These are phyloP conservation scores for Leptodactylus fallax DNA, from an alignment of 2,797 vertebrate species.

Conservation along the genomic window DNA sequence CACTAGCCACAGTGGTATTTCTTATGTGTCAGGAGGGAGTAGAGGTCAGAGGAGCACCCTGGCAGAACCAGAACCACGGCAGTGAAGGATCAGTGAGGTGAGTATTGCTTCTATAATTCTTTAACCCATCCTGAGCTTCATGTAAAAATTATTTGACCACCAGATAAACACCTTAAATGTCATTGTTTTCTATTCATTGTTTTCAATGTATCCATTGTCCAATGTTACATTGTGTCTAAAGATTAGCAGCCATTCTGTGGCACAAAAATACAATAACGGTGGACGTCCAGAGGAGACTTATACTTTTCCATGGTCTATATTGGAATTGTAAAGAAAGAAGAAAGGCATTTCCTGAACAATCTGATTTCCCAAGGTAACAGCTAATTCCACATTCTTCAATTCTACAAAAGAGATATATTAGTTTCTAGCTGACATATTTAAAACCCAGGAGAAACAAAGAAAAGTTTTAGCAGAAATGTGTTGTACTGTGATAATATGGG, in stretches of 20 bases:
- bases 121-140: too few relatives aligned
- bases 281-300: not conserved
- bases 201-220: not conserved
- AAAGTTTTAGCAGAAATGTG: constrained; percentile 67
- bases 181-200: too few relatives aligned
- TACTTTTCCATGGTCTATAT: not conserved
- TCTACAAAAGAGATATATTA: constrained; percentile 64
- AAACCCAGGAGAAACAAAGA: constrained; percentile 65
- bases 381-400: constrained; percentile 57
- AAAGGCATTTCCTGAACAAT: constrained; percentile 48
- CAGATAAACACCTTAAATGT: too few relatives aligned
- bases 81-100: too few relatives aligned
- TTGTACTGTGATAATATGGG: constrained; percentile 68
- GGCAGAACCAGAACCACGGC: too few relatives aligned
- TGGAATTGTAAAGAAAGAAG: constrained; percentile 19
- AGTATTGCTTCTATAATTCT: too few relatives aligned
- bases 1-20: too few relatives aligned
- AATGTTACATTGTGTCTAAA: not conserved
- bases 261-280: not conserved
- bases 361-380: constrained; percentile 55
- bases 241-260: not conserved
- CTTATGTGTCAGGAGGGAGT: too few relatives aligned
- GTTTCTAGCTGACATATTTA: constrained; percentile 65
- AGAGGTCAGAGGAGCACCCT: too few relatives aligned
- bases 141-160: too few relatives aligned